A percentile compares a stretch with the other conserved stretches of the same genome.
Evolutionary conservation across 2,888 invertebrate genomes (phyloP).

Genomic region (Ophion costatus): DNA sequence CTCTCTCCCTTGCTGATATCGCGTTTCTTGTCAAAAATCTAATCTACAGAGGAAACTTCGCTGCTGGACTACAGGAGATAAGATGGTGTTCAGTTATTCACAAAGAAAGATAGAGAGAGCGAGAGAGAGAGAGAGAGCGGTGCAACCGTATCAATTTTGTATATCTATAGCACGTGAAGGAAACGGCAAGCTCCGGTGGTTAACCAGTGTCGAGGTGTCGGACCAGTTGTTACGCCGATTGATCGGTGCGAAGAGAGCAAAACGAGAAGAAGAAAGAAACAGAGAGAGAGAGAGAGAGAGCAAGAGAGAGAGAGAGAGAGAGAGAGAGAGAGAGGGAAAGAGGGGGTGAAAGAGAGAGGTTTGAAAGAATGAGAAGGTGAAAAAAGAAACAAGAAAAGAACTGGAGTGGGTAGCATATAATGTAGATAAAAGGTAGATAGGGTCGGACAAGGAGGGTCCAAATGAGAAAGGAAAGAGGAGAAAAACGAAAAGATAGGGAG

Average conservation of each 20-base stretch:
- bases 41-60: conserved; percentile 25
- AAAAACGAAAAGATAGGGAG: not conserved
- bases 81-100: not conserved
- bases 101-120: not conserved
- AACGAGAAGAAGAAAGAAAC: conserved; percentile 17
- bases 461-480: not conserved
- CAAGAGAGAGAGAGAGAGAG: conserved; percentile 39
- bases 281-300: conserved; percentile 25
- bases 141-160: not conserved
- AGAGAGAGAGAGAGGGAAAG: conserved; percentile 16
- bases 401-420: conserved; percentile 11
- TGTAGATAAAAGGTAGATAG: conserved; percentile 46
- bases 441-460: conserved; percentile 15
- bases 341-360: not conserved
- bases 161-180: conserved; percentile 8
- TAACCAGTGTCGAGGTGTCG: conserved; percentile 56
- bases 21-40: conserved; percentile 33
- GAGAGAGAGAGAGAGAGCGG: not conserved
- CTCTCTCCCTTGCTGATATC: not conserved
- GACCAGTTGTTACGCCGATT: conserved; percentile 65
- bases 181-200: conserved; percentile 29
- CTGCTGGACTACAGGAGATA: not conserved
- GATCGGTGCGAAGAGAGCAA: conserved; percentile 55
- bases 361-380: conserved; percentile 12
- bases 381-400: too few relatives aligned